Base-by-base conservation (phyloP, 2,888 invertebrate species). In the Ametastegia equiseti region DNA sequence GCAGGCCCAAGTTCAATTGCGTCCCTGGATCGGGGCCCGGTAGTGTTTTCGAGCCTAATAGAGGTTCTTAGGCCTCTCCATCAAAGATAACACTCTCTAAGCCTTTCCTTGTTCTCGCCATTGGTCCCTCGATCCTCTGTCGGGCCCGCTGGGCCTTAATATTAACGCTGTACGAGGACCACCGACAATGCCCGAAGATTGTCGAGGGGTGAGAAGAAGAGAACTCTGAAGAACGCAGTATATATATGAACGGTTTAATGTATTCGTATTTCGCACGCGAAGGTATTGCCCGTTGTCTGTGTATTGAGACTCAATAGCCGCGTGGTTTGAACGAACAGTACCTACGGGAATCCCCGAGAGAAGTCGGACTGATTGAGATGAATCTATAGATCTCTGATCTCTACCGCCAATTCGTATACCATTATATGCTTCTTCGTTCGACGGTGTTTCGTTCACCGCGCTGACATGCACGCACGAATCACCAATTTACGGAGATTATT, bases 41-140 rank as follows among this genome's bases (percentile, higher is more conserved):
- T 86, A 87, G 86, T 86, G 86, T 88, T 88, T 87, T 85, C 84
- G 86, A 86, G 84, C 85, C 86, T 88, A 88, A 88, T 87, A 87
- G 87, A 86, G 88, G 86, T 87, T 87, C 87, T 87, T 86, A 87
- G 86, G 86, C 86, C 86, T 88, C 86, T 86, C 87, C 88, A 86
- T 88, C 87, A 88, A 86, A 88, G 88, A 87, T 88, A 87, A 88
- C 88, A 85, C 87, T 86, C 86, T 85, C 84, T 83, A 81, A 63
- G 83, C 81, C 81, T 81, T 81, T 50, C 54, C 63, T 82, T 81
- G 67, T 82, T 83, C 80, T 67, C 60, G 75, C 63, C 78, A 78
- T 78, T 78, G 78, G 63, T 42, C 60, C n/a, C 78, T 45, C 60
- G 42, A 78, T 42, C 78, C 78, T 78, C 57, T 78, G 78, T 78